Percentiles rank a stretch among this genome's conserved stretches.
phyloP scores from a whole-genome alignment of 2,113 vertebrate species.

The Megaceryle maxima region DNA sequence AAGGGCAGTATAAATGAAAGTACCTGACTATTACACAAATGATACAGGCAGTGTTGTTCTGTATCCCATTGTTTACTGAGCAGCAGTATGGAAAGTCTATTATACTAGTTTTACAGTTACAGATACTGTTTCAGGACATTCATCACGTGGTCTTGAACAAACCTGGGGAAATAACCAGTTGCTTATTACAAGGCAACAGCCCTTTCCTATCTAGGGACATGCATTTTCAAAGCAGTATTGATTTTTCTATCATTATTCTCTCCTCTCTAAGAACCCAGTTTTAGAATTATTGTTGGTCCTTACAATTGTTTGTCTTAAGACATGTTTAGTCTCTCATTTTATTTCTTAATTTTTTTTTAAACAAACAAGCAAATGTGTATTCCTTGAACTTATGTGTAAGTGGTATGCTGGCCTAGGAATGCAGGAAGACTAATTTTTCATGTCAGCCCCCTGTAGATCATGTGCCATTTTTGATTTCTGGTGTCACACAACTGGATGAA shows the following conservation, averaged over 20 bases:
- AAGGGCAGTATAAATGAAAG: slow-evolving; percentile 33
- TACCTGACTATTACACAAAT: not conserved
- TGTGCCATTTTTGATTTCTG: not conserved
- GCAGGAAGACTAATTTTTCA: not conserved
- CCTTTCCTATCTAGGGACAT: not conserved
- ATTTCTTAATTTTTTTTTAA: not conserved
- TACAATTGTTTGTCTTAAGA: not conserved
- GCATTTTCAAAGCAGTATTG: not conserved
- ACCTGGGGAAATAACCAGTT: not conserved
- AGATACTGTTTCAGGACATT: not conserved
- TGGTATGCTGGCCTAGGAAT: not conserved
- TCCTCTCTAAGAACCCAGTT: not conserved
- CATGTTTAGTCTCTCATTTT: not conserved
- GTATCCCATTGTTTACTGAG: not conserved
- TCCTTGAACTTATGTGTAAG: not conserved
- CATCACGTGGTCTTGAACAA: slow-evolving; percentile 20
- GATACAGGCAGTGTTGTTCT: not conserved
- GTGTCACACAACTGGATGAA: not conserved
- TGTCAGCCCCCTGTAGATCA: not conserved
- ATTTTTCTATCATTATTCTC: not conserved
- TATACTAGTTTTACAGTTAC: slow-evolving; percentile 25
- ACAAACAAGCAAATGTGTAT: not conserved
- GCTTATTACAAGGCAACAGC: not conserved
- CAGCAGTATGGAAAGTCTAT: not conserved
- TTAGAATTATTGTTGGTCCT: not conserved